Evolutionary conservation across 2,113 vertebrate species (phyloP).

Genomic region (Prinia subflava): DNA sequence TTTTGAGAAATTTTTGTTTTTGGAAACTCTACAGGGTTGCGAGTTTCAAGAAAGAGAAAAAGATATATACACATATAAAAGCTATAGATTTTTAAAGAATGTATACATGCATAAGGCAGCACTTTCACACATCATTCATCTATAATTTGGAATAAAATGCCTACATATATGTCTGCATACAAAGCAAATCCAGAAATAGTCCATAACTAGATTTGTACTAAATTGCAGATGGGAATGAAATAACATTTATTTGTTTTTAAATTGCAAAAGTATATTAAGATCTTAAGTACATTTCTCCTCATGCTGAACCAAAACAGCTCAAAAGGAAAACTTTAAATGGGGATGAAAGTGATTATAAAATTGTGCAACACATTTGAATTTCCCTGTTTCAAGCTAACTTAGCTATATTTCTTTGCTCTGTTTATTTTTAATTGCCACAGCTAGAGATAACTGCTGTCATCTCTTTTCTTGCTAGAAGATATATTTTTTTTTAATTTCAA

Average conservation of each 20-base stretch:
- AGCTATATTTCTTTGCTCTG: not conserved
- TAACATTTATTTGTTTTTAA: not conserved
- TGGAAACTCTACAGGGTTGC: not conserved
- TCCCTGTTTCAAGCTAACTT: not conserved
- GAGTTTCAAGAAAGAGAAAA: not conserved
- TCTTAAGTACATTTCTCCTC: not conserved
- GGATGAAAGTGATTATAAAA: not conserved
- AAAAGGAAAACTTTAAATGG: not conserved
- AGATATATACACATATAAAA: not conserved
- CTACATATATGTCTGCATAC: not conserved
- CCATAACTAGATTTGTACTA: not conserved
- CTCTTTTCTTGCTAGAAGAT: not conserved
- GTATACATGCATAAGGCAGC: not conserved
- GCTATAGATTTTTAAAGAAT: not conserved
- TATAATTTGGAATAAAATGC: not conserved
- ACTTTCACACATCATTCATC: not conserved
- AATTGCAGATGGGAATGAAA: not conserved
- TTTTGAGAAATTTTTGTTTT: not conserved
- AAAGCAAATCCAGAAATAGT: conserved; percentile 14
- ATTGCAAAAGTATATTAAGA: not conserved
- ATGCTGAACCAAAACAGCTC: not conserved
- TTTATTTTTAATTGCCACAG: not conserved
- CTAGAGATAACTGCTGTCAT: not conserved
- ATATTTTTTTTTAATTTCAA: not conserved
- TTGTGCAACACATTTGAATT: not conserved